Percentiles rank a stretch among this genome's conserved stretches.
These are phyloP conservation scores for Euborellia annulipes DNA, from an alignment of 1,140 invertebrate species.

Conservation along the genomic window DNA sequence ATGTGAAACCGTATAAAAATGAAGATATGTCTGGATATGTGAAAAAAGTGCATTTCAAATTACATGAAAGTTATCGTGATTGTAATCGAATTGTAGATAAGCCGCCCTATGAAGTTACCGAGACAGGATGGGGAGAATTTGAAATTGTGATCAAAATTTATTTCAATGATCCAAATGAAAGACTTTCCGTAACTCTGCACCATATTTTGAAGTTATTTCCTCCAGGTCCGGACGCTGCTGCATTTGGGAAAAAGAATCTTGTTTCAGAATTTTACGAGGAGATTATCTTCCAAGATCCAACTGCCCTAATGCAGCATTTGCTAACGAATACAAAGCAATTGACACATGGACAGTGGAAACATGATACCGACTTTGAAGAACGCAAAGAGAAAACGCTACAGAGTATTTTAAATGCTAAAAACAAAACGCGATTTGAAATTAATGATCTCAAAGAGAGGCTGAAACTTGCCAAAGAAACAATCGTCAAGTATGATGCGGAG, in stretches of 20 bases:
- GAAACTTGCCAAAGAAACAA: slow-evolving; percentile 76
- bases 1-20: slow-evolving; percentile 85
- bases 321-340: slow-evolving; percentile 59
- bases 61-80: slow-evolving; percentile 95
- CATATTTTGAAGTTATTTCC: slow-evolving; percentile 94
- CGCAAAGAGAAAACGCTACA: slow-evolving; percentile 71
- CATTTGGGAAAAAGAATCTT: slow-evolving; percentile 61
- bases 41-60: slow-evolving; percentile 94
- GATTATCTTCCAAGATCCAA: slow-evolving; percentile 94
- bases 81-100: slow-evolving; percentile 82
- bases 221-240: slow-evolving; percentile 44
- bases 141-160: slow-evolving; percentile 97
- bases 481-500: slow-evolving; percentile 75
- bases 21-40: slow-evolving; percentile 91
- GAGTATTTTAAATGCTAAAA: slow-evolving; percentile 62
- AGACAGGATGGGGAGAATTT: slow-evolving; percentile 99
- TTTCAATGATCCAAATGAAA: slow-evolving; percentile 92
- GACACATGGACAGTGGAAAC: slow-evolving; percentile 55
- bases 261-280: slow-evolving; percentile 95
- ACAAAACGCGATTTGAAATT: slow-evolving; percentile 72
- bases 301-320: slow-evolving; percentile 79
- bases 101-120: slow-evolving; percentile 93
- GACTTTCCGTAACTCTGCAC: slow-evolving; percentile 78
- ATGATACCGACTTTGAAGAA: slow-evolving; percentile 88
- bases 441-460: slow-evolving; percentile 73